These are phyloP conservation scores for Mormyrus hasselquistii DNA, from an alignment of 2,797 vertebrate species.

Conservation along the genomic window DNA sequence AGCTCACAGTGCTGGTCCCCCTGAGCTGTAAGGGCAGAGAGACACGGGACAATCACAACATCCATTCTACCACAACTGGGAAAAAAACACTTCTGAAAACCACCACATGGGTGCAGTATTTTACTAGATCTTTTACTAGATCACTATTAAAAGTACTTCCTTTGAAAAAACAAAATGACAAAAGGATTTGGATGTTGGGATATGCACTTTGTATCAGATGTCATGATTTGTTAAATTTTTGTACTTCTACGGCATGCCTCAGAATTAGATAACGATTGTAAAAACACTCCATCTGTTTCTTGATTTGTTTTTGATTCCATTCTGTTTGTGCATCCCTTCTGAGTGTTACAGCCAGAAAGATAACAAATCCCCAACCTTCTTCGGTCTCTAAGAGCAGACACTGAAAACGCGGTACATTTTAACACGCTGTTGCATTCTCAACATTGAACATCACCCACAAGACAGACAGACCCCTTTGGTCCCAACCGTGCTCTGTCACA, in stretches of 20 bases:
- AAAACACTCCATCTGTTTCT: neutral
- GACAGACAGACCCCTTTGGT: neutral
- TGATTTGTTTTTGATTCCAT: neutral
- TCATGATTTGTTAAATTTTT: neutral
- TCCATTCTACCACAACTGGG: neutral
- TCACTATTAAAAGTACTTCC: neutral
- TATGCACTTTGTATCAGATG: neutral
- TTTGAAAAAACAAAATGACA: neutral
- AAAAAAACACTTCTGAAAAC: neutral
- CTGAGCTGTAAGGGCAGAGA: slow-evolving; percentile 57
- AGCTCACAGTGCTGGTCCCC: slow-evolving; percentile 78
- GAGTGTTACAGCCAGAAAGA: neutral
- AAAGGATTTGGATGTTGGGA: neutral
- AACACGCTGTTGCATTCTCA: neutral
- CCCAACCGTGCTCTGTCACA: neutral
- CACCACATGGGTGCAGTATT: slow-evolving; percentile 16
- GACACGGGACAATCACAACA: neutral
- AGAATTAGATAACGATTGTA: neutral
- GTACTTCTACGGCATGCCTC: neutral
- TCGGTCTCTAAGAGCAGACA: neutral
- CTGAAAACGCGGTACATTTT: neutral
- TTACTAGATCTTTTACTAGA: slow-evolving; percentile 1
- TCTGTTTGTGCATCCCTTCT: neutral
- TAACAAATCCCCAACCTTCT: neutral
- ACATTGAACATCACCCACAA: neutral